Base-by-base conservation (phyloP, 2,888 invertebrate genomes). In the Osmoderma eremita region DNA sequence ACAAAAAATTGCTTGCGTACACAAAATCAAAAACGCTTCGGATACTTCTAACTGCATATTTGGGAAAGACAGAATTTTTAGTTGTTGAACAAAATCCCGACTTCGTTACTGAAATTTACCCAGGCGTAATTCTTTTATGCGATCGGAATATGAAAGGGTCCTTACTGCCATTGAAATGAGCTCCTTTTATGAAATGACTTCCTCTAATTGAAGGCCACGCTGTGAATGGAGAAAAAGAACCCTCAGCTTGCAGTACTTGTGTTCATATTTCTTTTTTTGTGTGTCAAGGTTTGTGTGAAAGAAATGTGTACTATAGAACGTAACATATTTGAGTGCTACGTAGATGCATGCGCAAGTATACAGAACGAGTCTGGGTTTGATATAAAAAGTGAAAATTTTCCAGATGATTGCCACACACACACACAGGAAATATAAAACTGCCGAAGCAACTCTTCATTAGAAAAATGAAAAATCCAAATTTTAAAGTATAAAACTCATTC, bases 61-160 rank as follows among this genome's bases (percentile, higher is more conserved):
- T 45, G 24, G 30, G 2, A 45, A 17, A 24, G 30, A 17, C 17
- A 61, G 30, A 30, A 18, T 61, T 45, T 42, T 61, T 61, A 61
- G 58, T 51, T 8, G 30, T 6, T 5, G 45, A 45, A 45, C 45
- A 42, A 58, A 61, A 42, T 61, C 50, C 48, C 48, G 58, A 58
- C 65, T 56, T 68, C 68, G 68, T 65, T 68, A 68, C 65, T 65
- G 18, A 56, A 58, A 61, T 53, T 65, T 68, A 68, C 36, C 65
- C 68, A 65, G 65, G 61, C 68, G 64, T 68, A 56, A 68, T 65
- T 61, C 68, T 65, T 65, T 68, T 68, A 61, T 68, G 45, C 17
- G 41, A 22, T 48, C 38, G 51, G 53, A 42, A 53, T 63, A 53
- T 54, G 53, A 51, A 61, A 67, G 61, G 36, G 66, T 50, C 51